These are phyloP conservation scores for Sebastes itinus DNA, from an alignment of 2,797 vertebrate species.

Conservation along the genomic window DNA sequence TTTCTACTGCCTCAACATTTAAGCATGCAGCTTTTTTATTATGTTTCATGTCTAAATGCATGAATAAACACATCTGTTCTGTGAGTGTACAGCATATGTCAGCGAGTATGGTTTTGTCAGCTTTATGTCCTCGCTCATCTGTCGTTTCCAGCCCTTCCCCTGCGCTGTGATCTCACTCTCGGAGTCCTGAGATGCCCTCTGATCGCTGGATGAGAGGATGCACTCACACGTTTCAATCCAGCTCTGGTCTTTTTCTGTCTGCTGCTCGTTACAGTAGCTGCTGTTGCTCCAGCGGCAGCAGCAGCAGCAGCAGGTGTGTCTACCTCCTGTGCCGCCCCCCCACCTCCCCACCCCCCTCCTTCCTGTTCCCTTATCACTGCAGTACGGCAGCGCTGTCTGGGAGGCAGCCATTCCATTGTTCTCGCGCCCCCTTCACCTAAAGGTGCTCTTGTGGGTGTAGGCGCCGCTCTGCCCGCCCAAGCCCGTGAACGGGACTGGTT, in stretches of 20 bases:
- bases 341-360: constrained; percentile 17
- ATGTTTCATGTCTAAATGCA: constrained; percentile 1
- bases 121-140: constrained; percentile 22
- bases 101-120: constrained; percentile 29
- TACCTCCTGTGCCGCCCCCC: constrained; percentile 50
- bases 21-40: neutral
- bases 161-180: constrained; percentile 30
- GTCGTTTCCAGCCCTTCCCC: constrained; percentile 26
- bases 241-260: constrained; percentile 11
- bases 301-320: constrained; percentile 77
- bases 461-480: constrained; percentile 55
- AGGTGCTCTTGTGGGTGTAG: constrained; percentile 54
- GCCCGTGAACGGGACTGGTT: constrained; percentile 46
- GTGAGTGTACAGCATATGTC: constrained; percentile 30
- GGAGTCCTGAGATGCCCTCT: constrained; percentile 68
- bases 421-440: constrained; percentile 63
- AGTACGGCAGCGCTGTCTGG: constrained; percentile 74
- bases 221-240: constrained; percentile 10
- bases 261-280: constrained; percentile 50
- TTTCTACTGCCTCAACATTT: neutral
- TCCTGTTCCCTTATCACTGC: constrained; percentile 78
- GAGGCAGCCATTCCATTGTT: constrained; percentile 81
- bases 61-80: constrained; percentile 23
- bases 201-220: constrained; percentile 30
- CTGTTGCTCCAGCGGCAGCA: constrained; percentile 58